A percentile compares a stretch with the other conserved stretches of the same genome.
phyloP scores from a whole-genome alignment of 2,113 vertebrate genomes.

The Atractosteus spatula region DNA sequence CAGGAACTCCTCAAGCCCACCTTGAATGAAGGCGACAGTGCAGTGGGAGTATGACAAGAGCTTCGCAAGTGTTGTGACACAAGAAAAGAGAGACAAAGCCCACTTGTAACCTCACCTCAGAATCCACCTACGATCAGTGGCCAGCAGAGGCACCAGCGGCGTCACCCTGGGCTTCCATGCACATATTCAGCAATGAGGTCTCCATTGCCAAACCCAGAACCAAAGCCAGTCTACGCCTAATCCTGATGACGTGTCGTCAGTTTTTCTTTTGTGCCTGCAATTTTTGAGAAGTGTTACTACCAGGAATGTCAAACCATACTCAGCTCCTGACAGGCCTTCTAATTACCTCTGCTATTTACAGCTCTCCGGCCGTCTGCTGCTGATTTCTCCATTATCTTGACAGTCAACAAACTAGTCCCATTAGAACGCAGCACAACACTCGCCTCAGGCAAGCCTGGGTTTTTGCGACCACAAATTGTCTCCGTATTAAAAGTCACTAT shows the following conservation, averaged over 20 bases:
- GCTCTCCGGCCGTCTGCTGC: slow-evolving; percentile 71
- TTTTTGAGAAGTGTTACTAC: slow-evolving; percentile 30
- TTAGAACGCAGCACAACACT: slow-evolving; percentile 72
- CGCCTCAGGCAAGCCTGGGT: slow-evolving; percentile 71
- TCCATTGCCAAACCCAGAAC: slow-evolving; percentile 17
- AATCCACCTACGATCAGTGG: too few species aligned
- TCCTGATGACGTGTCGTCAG: slow-evolving; percentile 43
- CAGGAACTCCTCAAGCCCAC: too few species aligned
- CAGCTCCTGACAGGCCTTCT: slow-evolving; percentile 73
- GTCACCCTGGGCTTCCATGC: background rate
- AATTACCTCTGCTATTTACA: slow-evolving; percentile 85
- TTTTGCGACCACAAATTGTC: slow-evolving; percentile 78
- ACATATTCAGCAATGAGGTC: background rate
- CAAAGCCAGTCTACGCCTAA: slow-evolving; percentile 19
- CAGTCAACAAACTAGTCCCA: slow-evolving; percentile 83
- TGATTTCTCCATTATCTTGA: slow-evolving; percentile 89
- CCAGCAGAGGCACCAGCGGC: too few species aligned
- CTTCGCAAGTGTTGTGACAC: too few species aligned
- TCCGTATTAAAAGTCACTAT: slow-evolving; percentile 80
- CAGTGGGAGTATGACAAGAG: too few species aligned
- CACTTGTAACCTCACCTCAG: too few species aligned
- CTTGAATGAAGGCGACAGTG: too few species aligned
- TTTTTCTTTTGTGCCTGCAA: slow-evolving; percentile 37
- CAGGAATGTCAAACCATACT: slow-evolving; percentile 54
- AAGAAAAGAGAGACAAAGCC: too few species aligned